Conservation (phyloP, 2,797 vertebrate genomes). For the Siniperca obscura region DNA sequence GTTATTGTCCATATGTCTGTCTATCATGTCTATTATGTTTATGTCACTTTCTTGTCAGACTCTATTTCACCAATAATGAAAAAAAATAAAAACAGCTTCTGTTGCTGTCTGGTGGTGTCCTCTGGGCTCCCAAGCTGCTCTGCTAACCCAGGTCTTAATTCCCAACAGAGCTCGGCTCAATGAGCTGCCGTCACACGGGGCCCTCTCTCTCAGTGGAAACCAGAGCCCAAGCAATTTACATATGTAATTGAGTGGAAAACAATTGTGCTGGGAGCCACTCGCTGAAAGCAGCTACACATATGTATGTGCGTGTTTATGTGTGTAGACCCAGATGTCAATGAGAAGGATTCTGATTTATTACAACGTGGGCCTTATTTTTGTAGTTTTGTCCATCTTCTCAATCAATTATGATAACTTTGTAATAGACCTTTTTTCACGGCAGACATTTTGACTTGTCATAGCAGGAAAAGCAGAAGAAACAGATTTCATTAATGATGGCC, state of each 20-base stretch:
- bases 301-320: slow-evolving; percentile 30
- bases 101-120: slow-evolving; percentile 15
- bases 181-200: slow-evolving; percentile 38
- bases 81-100: too few species aligned
- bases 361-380: background rate
- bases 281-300: slow-evolving; percentile 3
- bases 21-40: too few species aligned
- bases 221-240: slow-evolving; percentile 69
- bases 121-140: slow-evolving; percentile 1
- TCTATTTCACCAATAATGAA: too few species aligned
- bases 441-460: background rate
- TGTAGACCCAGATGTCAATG: slow-evolving; percentile 3
- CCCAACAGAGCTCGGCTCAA: slow-evolving; percentile 41
- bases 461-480: background rate
- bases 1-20: too few species aligned
- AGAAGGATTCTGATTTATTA: slow-evolving; percentile 27
- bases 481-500: background rate
- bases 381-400: background rate
- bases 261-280: slow-evolving; percentile 29
- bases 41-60: too few species aligned
- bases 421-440: background rate
- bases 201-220: slow-evolving; percentile 53
- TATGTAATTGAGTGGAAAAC: slow-evolving; percentile 74
- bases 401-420: background rate
- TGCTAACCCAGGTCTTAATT: slow-evolving; percentile 43